A percentile compares a stretch with the other conserved stretches of the same genome.
These are phyloP conservation scores for Papilio aristodemus DNA, from an alignment of 1,140 invertebrate genomes.

Conservation along the genomic window DNA sequence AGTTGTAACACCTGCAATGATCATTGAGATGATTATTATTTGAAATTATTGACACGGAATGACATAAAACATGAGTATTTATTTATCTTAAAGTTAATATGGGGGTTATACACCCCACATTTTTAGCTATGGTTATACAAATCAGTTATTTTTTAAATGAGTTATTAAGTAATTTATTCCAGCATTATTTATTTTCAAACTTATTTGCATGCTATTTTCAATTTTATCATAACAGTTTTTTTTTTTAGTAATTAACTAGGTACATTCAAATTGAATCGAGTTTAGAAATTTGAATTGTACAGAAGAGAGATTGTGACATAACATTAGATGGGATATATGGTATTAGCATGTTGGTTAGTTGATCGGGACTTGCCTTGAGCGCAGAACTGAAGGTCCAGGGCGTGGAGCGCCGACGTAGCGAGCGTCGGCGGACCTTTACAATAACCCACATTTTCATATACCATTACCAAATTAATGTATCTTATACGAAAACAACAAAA, in stretches of 20 bases:
- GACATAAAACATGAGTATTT: too few relatives aligned
- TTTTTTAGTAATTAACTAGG: too few relatives aligned
- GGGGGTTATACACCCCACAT: too few relatives aligned
- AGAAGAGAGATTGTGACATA: constrained; percentile 1
- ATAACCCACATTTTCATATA: constrained; percentile 37
- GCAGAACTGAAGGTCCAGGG: constrained; percentile 71
- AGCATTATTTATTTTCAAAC: too few relatives aligned
- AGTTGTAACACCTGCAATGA: constrained; percentile 55
- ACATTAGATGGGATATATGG: neutral
- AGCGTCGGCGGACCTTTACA: constrained; percentile 70
- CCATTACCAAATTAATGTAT: neutral
- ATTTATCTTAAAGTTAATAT: too few relatives aligned
- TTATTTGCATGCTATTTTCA: too few relatives aligned
- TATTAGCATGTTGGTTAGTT: neutral
- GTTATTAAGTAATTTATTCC: too few relatives aligned
- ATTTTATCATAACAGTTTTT: too few relatives aligned
- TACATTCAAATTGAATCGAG: neutral
- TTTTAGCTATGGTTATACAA: too few relatives aligned
- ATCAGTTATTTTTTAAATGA: too few relatives aligned
- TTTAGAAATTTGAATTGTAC: too few relatives aligned
- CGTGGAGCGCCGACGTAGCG: constrained; percentile 70
- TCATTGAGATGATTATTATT: constrained; percentile 4
- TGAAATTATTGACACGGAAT: neutral
- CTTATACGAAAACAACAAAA: too few relatives aligned
- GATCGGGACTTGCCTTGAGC: constrained; percentile 66